Base-by-base conservation (phyloP, 2,113 vertebrate genomes). In the Dermatemys mawii region DNA sequence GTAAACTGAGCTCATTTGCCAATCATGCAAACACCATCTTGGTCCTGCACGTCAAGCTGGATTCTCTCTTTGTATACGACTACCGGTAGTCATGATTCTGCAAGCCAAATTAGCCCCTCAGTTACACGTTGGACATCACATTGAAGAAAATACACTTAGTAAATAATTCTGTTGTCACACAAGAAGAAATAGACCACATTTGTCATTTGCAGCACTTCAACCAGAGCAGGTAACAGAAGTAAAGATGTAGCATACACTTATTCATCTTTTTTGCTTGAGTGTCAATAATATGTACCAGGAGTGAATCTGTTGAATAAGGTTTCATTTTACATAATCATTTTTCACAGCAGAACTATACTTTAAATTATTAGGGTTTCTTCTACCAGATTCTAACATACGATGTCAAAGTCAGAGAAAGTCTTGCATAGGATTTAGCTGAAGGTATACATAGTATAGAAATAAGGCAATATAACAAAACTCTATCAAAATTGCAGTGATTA, bases 21-120 rank as follows among this genome's bases (percentile, higher is more conserved):
- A 76, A 24, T 26, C 2, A 3, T 12, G 44, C 73, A 24, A 75
- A 26, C 22, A 27, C 26, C 73, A 27, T 46, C 41, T 46, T 44
- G 22, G 12, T 24, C 73, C 73, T 26, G 12, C 12, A 26, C 9
- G 19, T 46, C 26, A 27, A 27, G 12, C 26, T 26, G 41, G 24
- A 41, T 46, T 46, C 44, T 46, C 41, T 46, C 24, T 76, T 14
- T 76, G 73, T 21, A 5, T 48, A 70, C 6, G 55, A 55, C 41
- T 57, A 8, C 44, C n/a, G 19, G 4, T 24, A 5, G 1, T 44
- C 55, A 14, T 1, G n/a, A 27, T 3, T 7, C 84, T 81, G 0
- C 27, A 63, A 92, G 21, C 11, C 83, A 93, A 55, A 73, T 38
- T 5, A 63, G 79, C 35, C 78, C 79, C 81, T 73, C 73, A 83